Evolutionary conservation across 1,140 invertebrate species (phyloP).

Genomic region (Gerris buenoi): DNA sequence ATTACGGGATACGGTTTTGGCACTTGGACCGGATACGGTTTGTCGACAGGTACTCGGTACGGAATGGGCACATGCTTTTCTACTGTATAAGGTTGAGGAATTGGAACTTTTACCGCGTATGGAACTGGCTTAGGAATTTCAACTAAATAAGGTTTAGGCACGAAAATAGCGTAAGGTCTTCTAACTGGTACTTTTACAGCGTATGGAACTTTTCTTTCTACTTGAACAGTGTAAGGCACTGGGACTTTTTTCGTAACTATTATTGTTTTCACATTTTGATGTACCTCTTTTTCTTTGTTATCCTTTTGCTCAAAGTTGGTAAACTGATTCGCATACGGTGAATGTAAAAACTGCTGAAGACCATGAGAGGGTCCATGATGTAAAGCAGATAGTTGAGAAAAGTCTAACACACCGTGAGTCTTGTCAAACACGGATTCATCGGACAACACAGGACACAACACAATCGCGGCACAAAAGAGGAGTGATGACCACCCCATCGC

Average conservation of each 20-base stretch:
- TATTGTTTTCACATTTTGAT: conserved; percentile 10
- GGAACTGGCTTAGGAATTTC: conserved; percentile 28
- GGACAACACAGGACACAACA: not conserved
- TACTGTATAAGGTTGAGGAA: conserved; percentile 22
- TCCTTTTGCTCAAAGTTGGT: not conserved
- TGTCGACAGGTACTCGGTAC: conserved; percentile 43
- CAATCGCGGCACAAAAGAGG: not conserved
- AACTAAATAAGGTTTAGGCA: conserved; percentile 27
- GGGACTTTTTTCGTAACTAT: conserved; percentile 15
- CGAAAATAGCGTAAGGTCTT: conserved; percentile 20
- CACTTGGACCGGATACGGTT: conserved; percentile 40
- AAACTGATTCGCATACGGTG: not conserved
- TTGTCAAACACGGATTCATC: not conserved
- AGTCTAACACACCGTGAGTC: not conserved
- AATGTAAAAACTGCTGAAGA: not conserved
- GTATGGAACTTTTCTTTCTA: conserved; percentile 12
- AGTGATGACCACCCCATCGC: not conserved
- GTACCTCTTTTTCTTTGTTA: conserved; percentile 1
- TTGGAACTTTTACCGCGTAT: conserved; percentile 31
- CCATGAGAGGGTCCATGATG: not conserved
- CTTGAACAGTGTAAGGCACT: conserved; percentile 11
- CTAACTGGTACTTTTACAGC: conserved; percentile 11
- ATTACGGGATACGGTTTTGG: conserved; percentile 26
- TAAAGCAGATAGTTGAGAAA: not conserved
- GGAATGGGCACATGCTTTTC: conserved; percentile 27